Base-by-base conservation (phyloP, 1,140 invertebrate species). In the Calephelis nemesis region DNA sequence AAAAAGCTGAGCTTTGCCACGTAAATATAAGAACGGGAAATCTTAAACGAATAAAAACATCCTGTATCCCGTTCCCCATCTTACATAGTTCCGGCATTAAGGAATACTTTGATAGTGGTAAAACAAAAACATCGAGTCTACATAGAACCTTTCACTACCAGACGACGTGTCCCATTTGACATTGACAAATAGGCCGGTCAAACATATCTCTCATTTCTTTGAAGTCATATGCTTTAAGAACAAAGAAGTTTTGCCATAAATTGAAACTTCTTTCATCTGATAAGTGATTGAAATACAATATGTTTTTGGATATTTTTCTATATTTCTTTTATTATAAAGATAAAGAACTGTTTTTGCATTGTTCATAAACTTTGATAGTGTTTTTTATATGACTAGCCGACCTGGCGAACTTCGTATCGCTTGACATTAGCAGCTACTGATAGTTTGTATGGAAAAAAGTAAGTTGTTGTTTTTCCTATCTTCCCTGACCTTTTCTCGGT, bases 111-210 rank as follows among this genome's bases (percentile, higher is more conserved):
- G 52, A 10, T 54, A 19, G 52, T 30, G 67, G 63, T 67, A 63
- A 70, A 66, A 73, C 70, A 63, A 85, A 19, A 58, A 81, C 79
- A 83, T 75, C 69, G 64, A 68, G 68, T 71, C 79, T 76, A 81
- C 79, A 83, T 75, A 67, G 62, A 68, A 67, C 72, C 79, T 76
- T 79, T 85, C 83, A 83, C 73, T 77, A 85, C 72, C 81, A 83
- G 79, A 81, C 79, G 78, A 76, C 63, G 70, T 75, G 70, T 83
- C 77, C 79, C 75, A 30, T 30, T 19, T 30, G 52, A 58, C 52
- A 58, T 58, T 58, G 52, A 58, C 52, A 58, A 58, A 58, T 58
- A 58, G 52, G 19, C 19, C 52, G 52, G 52, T 58, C 52, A 58
- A 58, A 58, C 19, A 58, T 58, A 58, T 58, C 19, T 58, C 15